Evolutionary conservation across 2,113 vertebrate species (phyloP), one percentile per base, ranked within the genome.

Genomic region (Amblyopsis rosae): DNA sequence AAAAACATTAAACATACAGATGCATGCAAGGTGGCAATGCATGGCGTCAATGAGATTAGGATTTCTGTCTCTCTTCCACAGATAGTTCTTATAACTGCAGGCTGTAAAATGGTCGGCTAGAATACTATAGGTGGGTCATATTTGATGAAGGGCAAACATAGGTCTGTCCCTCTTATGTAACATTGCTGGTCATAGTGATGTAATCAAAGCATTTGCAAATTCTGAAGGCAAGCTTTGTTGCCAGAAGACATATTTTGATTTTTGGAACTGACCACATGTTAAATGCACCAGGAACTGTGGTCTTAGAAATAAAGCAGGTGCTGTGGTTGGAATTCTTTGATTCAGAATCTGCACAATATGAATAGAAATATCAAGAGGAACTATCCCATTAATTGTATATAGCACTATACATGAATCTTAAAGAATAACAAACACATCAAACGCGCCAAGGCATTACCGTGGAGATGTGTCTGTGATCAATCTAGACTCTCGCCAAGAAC

Each of bases 221-320:
- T 63, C 63, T 72, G 33, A 15, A 9, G 41, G 11, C 16, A 58
- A 58, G 57, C 49, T 35, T 63, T 59, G 57, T 33, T 69, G 59
- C 73, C 73, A 82, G 70, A 82, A 80, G 69, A 41, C 76, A 41
- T 61, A 73, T 77, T 78, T 81, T 51, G 69, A 67, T 61, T 55
- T 4, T 41, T 69, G 66, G 65, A 75, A 8, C 41, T 65, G n/a
- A 55, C 73, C 47, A 50, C 26, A 73, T 60, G n/a, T 62, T 58
- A 78, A 75, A 73, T 15, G 41, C 49, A 26, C 45, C 9, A 1
- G 35, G 19, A 15, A 6, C 4, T 13, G 41, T 35, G 12, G 49
- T 13, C n/a, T 26, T 63, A 72, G n/a, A 69, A 76, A 66, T 63
- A 41, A 45, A 62, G 65, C 56, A 55, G 47, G 45, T 41, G 50